Evolutionary conservation across 1,140 invertebrate species (phyloP).

Genomic region (Antheraea mylitta): DNA sequence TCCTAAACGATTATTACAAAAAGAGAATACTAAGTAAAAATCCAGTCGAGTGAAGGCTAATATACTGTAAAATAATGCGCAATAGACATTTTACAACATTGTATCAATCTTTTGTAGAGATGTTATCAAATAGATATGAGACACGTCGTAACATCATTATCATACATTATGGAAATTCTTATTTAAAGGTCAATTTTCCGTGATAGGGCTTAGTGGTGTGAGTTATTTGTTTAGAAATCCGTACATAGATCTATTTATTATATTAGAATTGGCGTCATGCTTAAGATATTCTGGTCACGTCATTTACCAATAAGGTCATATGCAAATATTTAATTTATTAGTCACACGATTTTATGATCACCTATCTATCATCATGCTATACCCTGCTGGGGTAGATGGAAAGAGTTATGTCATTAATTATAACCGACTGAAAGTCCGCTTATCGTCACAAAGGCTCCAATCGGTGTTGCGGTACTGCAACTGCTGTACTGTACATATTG

Average conservation of each 20-base stretch:
- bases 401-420: no score
- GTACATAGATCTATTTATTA: neutral
- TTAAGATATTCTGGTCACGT: conserved; percentile 9
- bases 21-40: no score
- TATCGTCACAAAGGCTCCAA: no score
- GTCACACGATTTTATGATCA: neutral
- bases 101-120: neutral
- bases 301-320: conserved; percentile 11
- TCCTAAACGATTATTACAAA: no score
- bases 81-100: neutral
- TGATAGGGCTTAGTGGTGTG: neutral
- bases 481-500: no score
- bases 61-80: neutral
- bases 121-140: no score
- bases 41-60: no score
- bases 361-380: neutral
- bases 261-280: neutral
- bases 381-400: no score
- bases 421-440: no score
- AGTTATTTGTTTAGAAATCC: neutral
- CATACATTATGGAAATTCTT: conserved; percentile 8
- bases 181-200: neutral
- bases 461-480: no score
- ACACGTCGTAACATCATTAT: neutral
- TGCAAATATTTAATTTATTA: conserved; percentile 3